Evolutionary conservation across 2,888 invertebrate species (phyloP).

Genomic region (Patella ulyssiponensis): DNA sequence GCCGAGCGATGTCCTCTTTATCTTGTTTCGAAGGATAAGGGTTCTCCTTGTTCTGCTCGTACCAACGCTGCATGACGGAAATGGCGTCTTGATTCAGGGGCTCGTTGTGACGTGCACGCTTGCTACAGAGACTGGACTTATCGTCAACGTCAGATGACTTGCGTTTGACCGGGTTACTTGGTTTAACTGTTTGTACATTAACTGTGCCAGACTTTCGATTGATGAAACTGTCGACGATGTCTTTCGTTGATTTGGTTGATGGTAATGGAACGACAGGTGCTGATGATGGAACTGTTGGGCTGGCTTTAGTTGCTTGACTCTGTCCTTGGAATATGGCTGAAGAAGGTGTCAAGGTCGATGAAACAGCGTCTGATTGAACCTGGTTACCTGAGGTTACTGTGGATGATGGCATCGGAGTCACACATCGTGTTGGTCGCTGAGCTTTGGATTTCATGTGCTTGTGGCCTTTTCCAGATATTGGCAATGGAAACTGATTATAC

Average conservation of each 20-base stretch:
- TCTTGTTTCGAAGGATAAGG: conserved; percentile 64
- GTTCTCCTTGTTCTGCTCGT: conserved; percentile 52
- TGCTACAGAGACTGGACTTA: conserved; percentile 16
- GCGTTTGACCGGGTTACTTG: neutral
- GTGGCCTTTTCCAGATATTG: neutral
- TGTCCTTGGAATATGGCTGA: neutral
- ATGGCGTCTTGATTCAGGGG: conserved; percentile 59
- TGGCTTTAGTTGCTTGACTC: neutral
- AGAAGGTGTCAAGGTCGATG: conserved; percentile 3
- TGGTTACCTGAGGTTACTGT: conserved; percentile 14
- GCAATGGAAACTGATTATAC: neutral
- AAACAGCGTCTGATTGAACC: neutral
- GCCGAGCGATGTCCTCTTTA: conserved; percentile 55
- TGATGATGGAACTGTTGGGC: neutral
- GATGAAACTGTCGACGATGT: conserved; percentile 10
- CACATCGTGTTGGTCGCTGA: neutral
- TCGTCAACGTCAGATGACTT: neutral
- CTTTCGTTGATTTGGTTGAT: conserved; percentile 3
- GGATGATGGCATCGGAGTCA: conserved; percentile 13
- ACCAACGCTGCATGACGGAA: conserved; percentile 63
- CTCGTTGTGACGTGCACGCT: conserved; percentile 56
- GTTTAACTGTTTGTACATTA: neutral
- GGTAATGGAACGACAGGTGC: conserved; percentile 10
- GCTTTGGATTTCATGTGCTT: neutral
- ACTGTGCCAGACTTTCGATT: neutral